Conservation (phyloP, 2,888 invertebrate species). For the Monoplex corrugatus region DNA sequence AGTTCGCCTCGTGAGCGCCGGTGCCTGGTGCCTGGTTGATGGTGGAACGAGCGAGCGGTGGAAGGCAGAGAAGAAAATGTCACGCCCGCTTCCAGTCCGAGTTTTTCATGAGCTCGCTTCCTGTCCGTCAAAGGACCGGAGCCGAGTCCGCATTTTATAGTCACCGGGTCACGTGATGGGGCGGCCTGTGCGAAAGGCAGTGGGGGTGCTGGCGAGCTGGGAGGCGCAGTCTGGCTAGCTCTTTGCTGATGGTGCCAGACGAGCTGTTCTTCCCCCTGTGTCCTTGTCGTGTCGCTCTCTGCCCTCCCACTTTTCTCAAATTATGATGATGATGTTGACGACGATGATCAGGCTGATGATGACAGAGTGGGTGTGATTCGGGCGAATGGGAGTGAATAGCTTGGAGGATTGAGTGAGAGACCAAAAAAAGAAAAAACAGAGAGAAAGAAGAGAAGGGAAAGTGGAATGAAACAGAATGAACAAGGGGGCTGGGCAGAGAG, state of each 20-base stretch:
- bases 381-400: too few relatives aligned
- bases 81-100: background rate
- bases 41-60: too few relatives aligned
- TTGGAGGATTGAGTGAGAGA: background rate
- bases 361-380: too few relatives aligned
- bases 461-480: background rate
- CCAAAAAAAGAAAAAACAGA: background rate
- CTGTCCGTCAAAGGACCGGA: background rate
- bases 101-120: slow-evolving; percentile 8
- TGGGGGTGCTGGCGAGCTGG: too few relatives aligned
- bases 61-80: background rate
- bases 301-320: background rate
- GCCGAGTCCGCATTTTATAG: background rate
- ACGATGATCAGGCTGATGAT: background rate
- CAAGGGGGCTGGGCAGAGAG: too few relatives aligned
- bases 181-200: background rate
- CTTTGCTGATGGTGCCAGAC: too few relatives aligned
- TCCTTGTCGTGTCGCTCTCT: background rate
- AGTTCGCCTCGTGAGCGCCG: too few relatives aligned
- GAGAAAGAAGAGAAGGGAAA: slow-evolving; percentile 13
- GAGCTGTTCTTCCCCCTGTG: background rate
- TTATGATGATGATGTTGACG: background rate
- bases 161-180: background rate
- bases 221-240: too few relatives aligned
- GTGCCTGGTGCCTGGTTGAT: too few relatives aligned